Evolutionary conservation across 2,113 vertebrate genomes (phyloP), one percentile per base, ranked within the genome.

Genomic region (Phylloscopus trochiloides): DNA sequence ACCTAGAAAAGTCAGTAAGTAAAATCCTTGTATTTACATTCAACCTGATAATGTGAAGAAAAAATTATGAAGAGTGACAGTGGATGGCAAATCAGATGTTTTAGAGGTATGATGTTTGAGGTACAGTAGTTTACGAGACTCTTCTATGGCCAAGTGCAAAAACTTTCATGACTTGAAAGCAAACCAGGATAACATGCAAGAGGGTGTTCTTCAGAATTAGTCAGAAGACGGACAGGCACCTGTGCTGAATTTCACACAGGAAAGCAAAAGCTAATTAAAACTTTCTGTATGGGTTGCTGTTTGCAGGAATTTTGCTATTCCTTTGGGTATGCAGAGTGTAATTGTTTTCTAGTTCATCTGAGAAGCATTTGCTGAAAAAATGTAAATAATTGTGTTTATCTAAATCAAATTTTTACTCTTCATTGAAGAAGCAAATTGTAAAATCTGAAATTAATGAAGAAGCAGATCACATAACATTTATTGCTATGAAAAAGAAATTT

Each of bases 401-500:
- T 92, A 84, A 97, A 96, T 96, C 83, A 91, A 45, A 92, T 92
- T 89, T 92, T 95, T 97, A 72, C 43, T 96, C 67, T 94, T 95
- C 89, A 79, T 71, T 94, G 83, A 87, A 94, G 57, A 96, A 89
- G 54, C 48, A 86, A 91, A 96, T 91, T 86, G 47, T 78, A 92
- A 92, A 94, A 84, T 86, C 51, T 62, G 36, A 47, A 81, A 78
- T 82, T 75, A 93, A 66, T 55, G 72, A 55, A 29, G 47, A 59
- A 62, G 17, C 59, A 55, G 54, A 76, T 94, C 43, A 40, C 66
- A 82, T 92, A 94, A 76, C 9, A 5, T 96, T 73, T 90, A 43
- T 73, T 67, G 22, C 36, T 93, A 40, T 73, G 76, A 75, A 70
- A 87, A 90, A 91, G 9, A 40, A 65, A 34, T 90, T 63, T 55